Conservation (phyloP, 2,113 vertebrate genomes). For the Sylvietta virens region DNA sequence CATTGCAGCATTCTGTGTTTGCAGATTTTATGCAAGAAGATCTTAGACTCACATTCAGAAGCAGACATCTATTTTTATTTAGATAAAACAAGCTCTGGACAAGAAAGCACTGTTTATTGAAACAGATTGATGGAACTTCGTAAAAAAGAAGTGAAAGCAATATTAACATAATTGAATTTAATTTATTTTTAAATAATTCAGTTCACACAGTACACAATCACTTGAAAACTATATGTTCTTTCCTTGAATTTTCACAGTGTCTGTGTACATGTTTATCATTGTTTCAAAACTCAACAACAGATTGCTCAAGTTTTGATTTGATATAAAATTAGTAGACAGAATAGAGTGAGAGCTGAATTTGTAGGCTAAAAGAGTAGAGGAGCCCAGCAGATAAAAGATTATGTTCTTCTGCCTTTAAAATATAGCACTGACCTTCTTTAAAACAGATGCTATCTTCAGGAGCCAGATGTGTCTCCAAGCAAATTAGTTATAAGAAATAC, state of each 20-base stretch:
- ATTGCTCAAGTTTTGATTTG: neutral
- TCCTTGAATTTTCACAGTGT: neutral
- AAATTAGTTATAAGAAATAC: conserved; percentile 73
- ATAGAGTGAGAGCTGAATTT: neutral
- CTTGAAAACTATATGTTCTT: neutral
- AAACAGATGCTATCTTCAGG: conserved; percentile 63
- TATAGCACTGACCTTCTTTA: conserved; percentile 61
- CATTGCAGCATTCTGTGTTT: neutral
- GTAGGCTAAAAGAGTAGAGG: neutral
- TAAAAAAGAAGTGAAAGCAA: neutral
- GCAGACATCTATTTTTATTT: neutral
- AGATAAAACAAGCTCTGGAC: neutral
- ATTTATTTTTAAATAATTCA: neutral
- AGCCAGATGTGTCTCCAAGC: conserved; percentile 72
- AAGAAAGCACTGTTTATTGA: neutral
- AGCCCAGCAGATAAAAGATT: conserved; percentile 37
- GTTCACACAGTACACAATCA: neutral
- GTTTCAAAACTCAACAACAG: neutral
- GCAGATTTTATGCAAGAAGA: neutral
- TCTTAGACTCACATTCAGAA: neutral
- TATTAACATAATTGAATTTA: neutral
- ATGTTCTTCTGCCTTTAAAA: conserved; percentile 50
- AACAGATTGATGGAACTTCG: neutral
- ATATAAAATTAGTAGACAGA: neutral
- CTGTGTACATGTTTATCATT: neutral